Evolutionary conservation across 1,140 invertebrate genomes (phyloP).

Genomic region (Hetaerina americana): DNA sequence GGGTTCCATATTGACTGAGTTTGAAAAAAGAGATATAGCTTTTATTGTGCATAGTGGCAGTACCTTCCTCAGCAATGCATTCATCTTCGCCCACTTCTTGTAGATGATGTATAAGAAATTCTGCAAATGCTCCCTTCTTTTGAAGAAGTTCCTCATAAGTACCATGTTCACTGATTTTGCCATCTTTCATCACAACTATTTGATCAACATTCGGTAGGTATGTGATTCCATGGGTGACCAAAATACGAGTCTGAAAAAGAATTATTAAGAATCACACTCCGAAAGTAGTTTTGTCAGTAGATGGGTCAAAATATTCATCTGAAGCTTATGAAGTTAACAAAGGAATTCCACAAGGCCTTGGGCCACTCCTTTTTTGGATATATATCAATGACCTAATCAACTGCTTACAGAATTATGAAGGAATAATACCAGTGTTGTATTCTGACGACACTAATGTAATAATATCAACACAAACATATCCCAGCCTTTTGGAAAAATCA

Average conservation of each 20-base stretch:
- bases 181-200: slow-evolving; percentile 74
- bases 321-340: not conserved
- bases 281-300: not conserved
- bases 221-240: slow-evolving; percentile 83
- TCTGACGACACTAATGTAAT: too few species aligned
- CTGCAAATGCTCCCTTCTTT: slow-evolving; percentile 40
- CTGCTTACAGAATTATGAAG: too few species aligned
- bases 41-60: not conserved
- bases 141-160: slow-evolving; percentile 68
- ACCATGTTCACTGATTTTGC: slow-evolving; percentile 68
- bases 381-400: not conserved
- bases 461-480: too few species aligned
- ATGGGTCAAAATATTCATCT: not conserved
- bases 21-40: not conserved
- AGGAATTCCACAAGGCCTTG: not conserved
- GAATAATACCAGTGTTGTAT: too few species aligned
- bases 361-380: not conserved
- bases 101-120: slow-evolving; percentile 65
- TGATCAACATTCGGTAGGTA: slow-evolving; percentile 77
- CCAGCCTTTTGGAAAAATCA: too few species aligned
- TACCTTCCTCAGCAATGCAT: slow-evolving; percentile 18
- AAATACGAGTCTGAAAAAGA: slow-evolving; percentile 44
- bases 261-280: not conserved
- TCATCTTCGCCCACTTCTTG: slow-evolving; percentile 47
- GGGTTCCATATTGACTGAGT: not conserved